Base-by-base conservation (phyloP, 2,888 invertebrate species). In the Rhorus exstirpatorius region DNA sequence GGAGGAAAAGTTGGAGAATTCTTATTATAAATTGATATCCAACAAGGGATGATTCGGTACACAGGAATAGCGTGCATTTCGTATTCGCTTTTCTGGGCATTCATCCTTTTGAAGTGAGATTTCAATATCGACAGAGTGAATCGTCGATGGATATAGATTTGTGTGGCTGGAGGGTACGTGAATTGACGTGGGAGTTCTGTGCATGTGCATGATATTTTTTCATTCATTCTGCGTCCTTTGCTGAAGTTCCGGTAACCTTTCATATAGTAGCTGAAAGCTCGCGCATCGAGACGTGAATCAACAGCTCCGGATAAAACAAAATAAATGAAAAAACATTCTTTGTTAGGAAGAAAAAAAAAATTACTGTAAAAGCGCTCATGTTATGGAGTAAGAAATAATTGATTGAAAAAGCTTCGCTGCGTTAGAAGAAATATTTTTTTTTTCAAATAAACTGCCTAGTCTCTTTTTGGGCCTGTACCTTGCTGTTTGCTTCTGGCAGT, bases 71-170 rank as follows among this genome's bases (percentile, higher is more conserved):
- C 6, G 6, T 6, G 31, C 31, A 6, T 2, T 3, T 2, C 3
- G 2, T 31, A 31, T 31, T 31, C 31, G 17, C 14, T 14, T 58
- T 31, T 31, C 31, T 58, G 26, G 35, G 24, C n/a, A 26, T 21
- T 26, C 38, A 61, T 14, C 24, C 31, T 21, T 76, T 68, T 68
- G 76, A 76, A 60, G 67, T 14, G 58, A 49, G 49, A 14, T 76
- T 76, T 76, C 58, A 76, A 76, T 76, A 76, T 68, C 68, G 76
- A 24, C 26, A 49, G 67, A 58, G 68, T 68, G 58, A 67, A 75
- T 41, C 65, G 53, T 53, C 58, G 46, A 67, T 58, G 55, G 21
- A 58, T 35, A n/a, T n/a, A n/a, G n/a, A 49, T 76, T 44, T 38
- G 46, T 49, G 49, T 21, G 35, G 49, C 10, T 26, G 49, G 38